Evolutionary conservation across 2,797 vertebrate species (phyloP), one percentile per base, ranked within the genome.

Genomic region (Serranus cabrilla): DNA sequence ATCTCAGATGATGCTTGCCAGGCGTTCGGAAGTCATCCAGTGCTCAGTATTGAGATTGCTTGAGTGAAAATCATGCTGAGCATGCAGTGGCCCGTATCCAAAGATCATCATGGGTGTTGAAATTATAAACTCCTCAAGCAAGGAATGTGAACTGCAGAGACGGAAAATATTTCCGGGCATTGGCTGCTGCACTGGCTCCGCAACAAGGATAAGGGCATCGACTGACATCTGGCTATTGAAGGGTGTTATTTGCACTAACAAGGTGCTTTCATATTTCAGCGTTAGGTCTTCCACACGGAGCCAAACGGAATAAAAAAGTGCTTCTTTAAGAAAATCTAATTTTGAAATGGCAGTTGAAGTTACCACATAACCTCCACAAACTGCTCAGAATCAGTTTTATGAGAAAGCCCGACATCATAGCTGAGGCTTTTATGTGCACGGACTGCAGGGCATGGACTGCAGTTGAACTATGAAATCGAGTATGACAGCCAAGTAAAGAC

Each of bases 51-150:
- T 80, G 73, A 87, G 56, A 84, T 80, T 69, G 56, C 72, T 70
- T 55, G 69, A 76, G 76, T 84, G 84, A 80, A 90, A 89, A 80
- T 82, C 76, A 62, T 51, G 76, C 79, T 87, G 76, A 85, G 84
- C 52, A 63, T 55, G 74, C 77, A 52, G 50, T 87, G 87, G 88
- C 82, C 68, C 37, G 18, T 62, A 76, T 85, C 75, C 83, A 93
- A 89, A 90, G 76, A 94, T 88, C 81, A 88, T 86, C 80, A 84
- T 55, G 71, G 49, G 76, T 56, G 76, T 71, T 71, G 65, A 90
- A 89, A 91, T 90, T 50, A 89, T 86, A 75, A 93, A 88, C 84
- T 89, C 76, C 73, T 86, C 79, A 78, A 87, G 87, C 56, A 75
- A 80, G 46, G 74, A 84, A 74, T 87, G 31, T 73, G 45, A 87